Conservation (phyloP, 2,113 vertebrate genomes). For the Pholis gunnellus region DNA sequence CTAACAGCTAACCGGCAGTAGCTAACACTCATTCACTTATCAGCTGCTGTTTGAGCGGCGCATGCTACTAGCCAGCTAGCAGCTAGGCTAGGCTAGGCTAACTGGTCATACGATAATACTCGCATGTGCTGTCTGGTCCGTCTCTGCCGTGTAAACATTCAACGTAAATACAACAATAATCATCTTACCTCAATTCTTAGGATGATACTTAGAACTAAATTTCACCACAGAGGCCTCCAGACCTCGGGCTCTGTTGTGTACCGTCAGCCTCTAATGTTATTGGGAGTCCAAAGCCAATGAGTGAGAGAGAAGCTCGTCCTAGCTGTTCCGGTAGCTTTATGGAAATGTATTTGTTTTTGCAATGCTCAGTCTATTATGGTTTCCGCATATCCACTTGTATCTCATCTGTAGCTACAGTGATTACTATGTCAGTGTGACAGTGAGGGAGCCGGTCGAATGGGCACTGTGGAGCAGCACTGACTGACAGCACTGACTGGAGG, state of each 20-base stretch:
- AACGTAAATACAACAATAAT: not conserved
- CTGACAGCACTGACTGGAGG: conserved; percentile 1
- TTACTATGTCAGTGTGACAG: conserved; percentile 16
- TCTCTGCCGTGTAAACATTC: not conserved
- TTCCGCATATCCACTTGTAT: not conserved
- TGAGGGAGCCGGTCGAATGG: not conserved
- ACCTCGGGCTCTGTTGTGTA: conserved; percentile 56
- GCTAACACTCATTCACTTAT: conserved; percentile 12
- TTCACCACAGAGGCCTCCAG: conserved; percentile 54
- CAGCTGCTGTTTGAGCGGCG: not conserved
- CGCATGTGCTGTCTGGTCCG: not conserved
- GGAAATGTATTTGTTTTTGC: conserved; percentile 8
- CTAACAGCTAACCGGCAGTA: conserved; percentile 1
- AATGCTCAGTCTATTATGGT: not conserved
- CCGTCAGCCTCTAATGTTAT: conserved; percentile 6
- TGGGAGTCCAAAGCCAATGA: not conserved
- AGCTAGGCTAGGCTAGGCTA: conserved; percentile 53
- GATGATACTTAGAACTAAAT: not conserved
- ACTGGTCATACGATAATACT: not conserved
- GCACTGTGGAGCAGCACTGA: conserved; percentile 14
- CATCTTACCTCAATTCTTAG: conserved; percentile 62
- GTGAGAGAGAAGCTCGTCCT: not conserved
- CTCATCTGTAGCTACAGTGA: not conserved
- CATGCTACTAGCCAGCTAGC: conserved; percentile 43
- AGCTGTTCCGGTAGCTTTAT: conserved; percentile 7